Conservation (phyloP, 1,140 invertebrate genomes). For the Portunus trituberculatus region DNA sequence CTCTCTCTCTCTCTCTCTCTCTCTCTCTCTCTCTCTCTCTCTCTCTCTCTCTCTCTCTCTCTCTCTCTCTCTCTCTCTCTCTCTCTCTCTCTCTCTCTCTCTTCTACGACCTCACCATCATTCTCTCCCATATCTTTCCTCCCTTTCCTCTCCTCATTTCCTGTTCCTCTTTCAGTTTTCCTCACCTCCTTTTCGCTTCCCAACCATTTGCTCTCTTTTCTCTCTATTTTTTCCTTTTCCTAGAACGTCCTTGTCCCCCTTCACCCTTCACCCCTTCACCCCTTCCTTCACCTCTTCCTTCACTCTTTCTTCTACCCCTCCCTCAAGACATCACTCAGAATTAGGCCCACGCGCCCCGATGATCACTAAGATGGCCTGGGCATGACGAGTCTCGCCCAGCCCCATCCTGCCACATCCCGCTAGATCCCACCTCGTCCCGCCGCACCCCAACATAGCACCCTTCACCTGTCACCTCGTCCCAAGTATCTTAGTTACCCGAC, state of each 20-base stretch:
- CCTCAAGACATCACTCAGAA: constrained; percentile 1
- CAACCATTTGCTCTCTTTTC: not conserved
- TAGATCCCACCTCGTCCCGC: not conserved
- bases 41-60: too few species aligned
- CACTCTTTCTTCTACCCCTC: not conserved
- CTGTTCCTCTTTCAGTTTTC: not conserved
- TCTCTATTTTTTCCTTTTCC: not conserved
- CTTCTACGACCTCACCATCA: not conserved
- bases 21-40: too few species aligned
- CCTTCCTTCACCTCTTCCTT: too few species aligned
- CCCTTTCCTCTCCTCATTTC: not conserved
- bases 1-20: not conserved
- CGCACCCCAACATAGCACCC: not conserved
- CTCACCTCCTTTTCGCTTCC: not conserved
- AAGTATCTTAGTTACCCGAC: not conserved
- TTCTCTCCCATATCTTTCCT: not conserved
- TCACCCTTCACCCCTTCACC: not conserved
- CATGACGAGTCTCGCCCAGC: not conserved
- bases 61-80: not conserved
- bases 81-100: not conserved
- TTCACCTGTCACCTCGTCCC: not conserved
- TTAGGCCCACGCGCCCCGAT: not conserved
- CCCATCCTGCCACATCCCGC: not conserved
- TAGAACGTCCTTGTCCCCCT: not conserved
- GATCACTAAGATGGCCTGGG: not conserved